These are phyloP conservation scores for Lepisosteus osseus DNA, from an alignment of 2,113 vertebrate species.

Conservation along the genomic window DNA sequence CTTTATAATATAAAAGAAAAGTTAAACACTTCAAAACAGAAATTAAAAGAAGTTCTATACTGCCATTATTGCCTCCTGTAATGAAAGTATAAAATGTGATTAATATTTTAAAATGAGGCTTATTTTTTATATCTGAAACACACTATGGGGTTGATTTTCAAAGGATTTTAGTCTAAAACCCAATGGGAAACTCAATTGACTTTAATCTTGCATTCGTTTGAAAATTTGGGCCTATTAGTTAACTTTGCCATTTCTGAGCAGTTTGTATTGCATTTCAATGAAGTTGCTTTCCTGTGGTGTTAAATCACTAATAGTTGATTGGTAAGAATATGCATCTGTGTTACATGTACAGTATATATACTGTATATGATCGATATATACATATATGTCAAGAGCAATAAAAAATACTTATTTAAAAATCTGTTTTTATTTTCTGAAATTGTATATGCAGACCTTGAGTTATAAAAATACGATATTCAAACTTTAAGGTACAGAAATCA, in stretches of 20 bases:
- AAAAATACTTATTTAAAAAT: constrained; percentile 49
- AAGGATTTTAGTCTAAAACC: constrained; percentile 72
- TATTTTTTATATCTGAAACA: constrained; percentile 74
- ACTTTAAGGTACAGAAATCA: constrained; percentile 41
- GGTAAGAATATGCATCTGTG: constrained; percentile 40
- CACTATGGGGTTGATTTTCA: constrained; percentile 73
- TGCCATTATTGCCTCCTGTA: constrained; percentile 71
- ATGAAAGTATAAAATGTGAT: constrained; percentile 76
- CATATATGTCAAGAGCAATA: constrained; percentile 34
- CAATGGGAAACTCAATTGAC: constrained; percentile 74
- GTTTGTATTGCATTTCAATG: constrained; percentile 77
- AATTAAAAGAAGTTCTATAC: constrained; percentile 58
- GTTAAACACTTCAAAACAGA: constrained; percentile 55
- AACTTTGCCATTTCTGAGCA: constrained; percentile 70
- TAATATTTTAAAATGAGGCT: constrained; percentile 76
- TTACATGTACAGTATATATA: neutral
- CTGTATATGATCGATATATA: constrained; percentile 13
- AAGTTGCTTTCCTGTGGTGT: constrained; percentile 70
- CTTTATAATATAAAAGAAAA: constrained; percentile 12
- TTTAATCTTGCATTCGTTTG: constrained; percentile 80
- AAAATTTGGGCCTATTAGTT: constrained; percentile 79
- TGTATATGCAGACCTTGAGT: constrained; percentile 38
- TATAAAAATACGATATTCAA: constrained; percentile 27
- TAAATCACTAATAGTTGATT: constrained; percentile 74
- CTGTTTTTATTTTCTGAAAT: constrained; percentile 42